A percentile compares a stretch with the other conserved stretches of the same genome.
Conservation (phyloP, 2,888 invertebrate species). For the Tricholauxania praeusta region DNA sequence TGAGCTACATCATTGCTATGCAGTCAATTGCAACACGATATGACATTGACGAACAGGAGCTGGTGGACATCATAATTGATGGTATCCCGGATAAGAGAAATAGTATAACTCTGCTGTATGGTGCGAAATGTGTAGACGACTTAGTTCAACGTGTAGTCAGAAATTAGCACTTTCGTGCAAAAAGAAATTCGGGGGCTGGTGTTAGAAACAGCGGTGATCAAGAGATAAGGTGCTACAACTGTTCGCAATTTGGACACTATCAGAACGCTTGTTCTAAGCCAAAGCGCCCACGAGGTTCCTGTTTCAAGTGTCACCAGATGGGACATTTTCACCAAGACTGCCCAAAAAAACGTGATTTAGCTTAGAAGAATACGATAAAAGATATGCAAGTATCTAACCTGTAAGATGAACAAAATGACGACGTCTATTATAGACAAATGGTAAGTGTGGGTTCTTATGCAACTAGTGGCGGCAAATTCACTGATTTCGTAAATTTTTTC, state of each 20-base stretch:
- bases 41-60: conserved; percentile 3
- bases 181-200: neutral
- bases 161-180: neutral
- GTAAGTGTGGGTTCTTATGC: no score
- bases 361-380: no score
- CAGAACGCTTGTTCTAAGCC: conserved; percentile 23
- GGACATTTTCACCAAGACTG: conserved; percentile 23
- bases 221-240: conserved; percentile 24
- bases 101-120: neutral
- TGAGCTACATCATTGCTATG: conserved; percentile 28
- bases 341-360: conserved; percentile 7
- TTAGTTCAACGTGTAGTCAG: neutral
- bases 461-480: no score
- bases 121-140: neutral
- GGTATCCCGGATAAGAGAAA: neutral
- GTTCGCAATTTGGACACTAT: conserved; percentile 28
- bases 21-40: conserved; percentile 17
- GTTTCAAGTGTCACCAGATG: conserved; percentile 19
- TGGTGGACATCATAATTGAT: conserved; percentile 26
- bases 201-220: neutral
- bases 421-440: no score
- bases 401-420: no score
- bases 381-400: no score
- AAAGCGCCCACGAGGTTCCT: conserved; percentile 15
- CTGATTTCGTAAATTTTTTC: no score